Conservation (phyloP, 1,140 invertebrate species). For the Sesamia nonagrioides region DNA sequence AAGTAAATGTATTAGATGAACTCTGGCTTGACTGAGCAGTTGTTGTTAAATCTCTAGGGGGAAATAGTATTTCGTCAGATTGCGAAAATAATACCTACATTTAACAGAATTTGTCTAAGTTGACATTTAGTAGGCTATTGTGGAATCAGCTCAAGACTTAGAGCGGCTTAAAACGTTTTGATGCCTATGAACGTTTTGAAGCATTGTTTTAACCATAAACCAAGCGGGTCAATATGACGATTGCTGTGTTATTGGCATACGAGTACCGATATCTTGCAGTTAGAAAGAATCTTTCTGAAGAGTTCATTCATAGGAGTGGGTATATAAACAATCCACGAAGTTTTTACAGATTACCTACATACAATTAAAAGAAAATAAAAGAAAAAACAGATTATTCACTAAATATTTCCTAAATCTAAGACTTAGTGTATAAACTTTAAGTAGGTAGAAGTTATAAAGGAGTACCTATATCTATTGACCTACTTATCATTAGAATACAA, state of each 20-base stretch:
- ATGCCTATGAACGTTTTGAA: too few species aligned
- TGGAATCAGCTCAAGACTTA: not conserved
- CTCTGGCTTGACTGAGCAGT: not conserved
- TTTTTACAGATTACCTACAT: too few species aligned
- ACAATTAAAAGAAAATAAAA: too few species aligned
- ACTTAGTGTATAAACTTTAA: too few species aligned
- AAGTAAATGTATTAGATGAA: not conserved
- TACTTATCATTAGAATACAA: not conserved
- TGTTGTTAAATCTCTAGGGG: not conserved
- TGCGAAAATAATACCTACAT: not conserved
- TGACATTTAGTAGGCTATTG: not conserved
- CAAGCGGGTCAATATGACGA: not conserved
- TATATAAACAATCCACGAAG: too few species aligned
- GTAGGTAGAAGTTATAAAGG: too few species aligned
- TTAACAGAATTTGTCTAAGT: not conserved
- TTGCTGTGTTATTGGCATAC: conserved; percentile 4
- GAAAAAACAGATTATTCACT: too few species aligned
- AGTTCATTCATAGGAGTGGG: too few species aligned
- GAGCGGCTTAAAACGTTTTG: too few species aligned
- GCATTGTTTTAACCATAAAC: not conserved
- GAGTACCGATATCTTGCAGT: not conserved
- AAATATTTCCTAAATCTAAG: too few species aligned
- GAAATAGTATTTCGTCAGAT: not conserved
- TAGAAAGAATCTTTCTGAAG: not conserved
- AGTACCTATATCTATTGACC: not conserved